Conservation (phyloP, 2,888 invertebrate species). For the Epinotia brunnichana region DNA sequence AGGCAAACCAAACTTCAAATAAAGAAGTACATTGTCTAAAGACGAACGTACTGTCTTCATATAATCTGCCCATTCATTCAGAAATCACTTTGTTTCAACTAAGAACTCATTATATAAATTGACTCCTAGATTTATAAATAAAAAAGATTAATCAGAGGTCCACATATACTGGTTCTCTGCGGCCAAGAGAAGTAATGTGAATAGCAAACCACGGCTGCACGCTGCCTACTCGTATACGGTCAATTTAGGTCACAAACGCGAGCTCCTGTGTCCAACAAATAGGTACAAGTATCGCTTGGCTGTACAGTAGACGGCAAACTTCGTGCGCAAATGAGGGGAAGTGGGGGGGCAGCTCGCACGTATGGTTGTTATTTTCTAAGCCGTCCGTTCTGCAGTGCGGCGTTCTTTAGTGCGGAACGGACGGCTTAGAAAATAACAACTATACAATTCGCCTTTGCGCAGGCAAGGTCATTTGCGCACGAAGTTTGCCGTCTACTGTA, state of each 20-base stretch:
- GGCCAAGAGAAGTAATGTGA: not conserved
- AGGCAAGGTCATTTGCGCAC: no score
- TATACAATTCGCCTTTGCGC: no score
- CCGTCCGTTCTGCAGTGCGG: no score
- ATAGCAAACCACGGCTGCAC: no score
- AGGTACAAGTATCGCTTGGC: not conserved
- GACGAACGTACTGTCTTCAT: not conserved
- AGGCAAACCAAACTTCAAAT: not conserved
- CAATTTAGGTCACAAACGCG: constrained; percentile 50
- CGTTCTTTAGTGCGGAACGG: no score
- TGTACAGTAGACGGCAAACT: no score
- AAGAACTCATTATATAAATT: not conserved
- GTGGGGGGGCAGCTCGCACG: no score
- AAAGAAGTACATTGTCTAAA: not conserved
- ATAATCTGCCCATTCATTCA: not conserved
- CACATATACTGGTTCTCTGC: not conserved
- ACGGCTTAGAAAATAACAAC: no score
- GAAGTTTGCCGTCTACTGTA: no score
- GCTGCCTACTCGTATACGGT: constrained; percentile 34
- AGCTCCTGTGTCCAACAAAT: not conserved
- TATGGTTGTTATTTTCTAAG: no score
- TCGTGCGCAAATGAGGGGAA: no score
- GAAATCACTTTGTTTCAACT: no score
- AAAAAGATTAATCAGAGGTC: not conserved
- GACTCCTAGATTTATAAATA: not conserved